phyloP scores from a whole-genome alignment of 2,113 vertebrate genomes.

The Zonotrichia leucophrys region DNA sequence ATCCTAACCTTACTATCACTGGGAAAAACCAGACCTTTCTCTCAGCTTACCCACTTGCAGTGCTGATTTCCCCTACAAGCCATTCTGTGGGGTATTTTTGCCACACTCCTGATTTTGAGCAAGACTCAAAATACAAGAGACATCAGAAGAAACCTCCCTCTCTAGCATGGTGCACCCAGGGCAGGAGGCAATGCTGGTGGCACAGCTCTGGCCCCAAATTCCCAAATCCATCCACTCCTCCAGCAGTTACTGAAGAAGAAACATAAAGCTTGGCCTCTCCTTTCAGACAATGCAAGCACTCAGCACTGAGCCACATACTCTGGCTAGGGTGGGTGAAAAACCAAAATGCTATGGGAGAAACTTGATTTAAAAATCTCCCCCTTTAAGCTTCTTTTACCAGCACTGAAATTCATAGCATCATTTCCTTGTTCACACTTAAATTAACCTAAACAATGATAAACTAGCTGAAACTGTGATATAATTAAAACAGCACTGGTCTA shows the following conservation, averaged over 20 bases:
- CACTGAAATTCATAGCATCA: neutral
- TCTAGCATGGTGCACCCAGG: neutral
- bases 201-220: neutral
- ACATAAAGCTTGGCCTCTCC: neutral
- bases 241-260: neutral
- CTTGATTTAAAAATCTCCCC: neutral
- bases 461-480: neutral
- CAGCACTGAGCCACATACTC: neutral
- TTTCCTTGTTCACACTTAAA: neutral
- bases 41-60: neutral
- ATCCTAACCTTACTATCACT: neutral
- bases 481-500: conserved; percentile 19
- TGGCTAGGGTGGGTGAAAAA: neutral
- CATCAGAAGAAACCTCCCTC: neutral
- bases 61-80: neutral
- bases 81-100: neutral
- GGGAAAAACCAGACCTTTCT: neutral
- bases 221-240: neutral
- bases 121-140: neutral
- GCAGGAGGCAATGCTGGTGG: neutral
- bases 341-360: neutral
- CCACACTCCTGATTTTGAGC: neutral
- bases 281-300: neutral
- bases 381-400: neutral
- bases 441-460: conserved; percentile 15